Conservation (phyloP, 2,113 vertebrate genomes). For the Boleophthalmus pectinirostris region DNA sequence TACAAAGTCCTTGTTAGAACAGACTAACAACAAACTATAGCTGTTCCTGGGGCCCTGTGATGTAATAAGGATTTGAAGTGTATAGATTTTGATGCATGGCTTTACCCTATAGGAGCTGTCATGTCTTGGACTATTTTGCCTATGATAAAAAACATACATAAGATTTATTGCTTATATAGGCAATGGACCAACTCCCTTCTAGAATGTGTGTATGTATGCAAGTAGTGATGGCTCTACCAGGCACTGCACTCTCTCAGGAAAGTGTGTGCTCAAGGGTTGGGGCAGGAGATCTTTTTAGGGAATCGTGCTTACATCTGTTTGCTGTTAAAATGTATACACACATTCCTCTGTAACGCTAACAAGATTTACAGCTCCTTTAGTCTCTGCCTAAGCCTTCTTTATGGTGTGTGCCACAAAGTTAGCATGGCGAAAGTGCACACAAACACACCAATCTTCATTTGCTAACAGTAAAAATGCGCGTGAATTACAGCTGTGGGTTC, state of each 20-base stretch:
- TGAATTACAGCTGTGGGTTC: conserved; percentile 13
- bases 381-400: conserved; percentile 10
- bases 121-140: background rate
- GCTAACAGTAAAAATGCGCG: conserved; percentile 12
- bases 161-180: conserved; percentile 7
- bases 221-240: conserved; percentile 61
- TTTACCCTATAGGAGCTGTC: conserved; percentile 2
- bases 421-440: conserved; percentile 17
- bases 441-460: conserved; percentile 28
- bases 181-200: conserved; percentile 18
- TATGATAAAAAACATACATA: background rate
- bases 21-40: background rate
- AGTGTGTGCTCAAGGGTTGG: conserved; percentile 13
- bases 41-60: background rate
- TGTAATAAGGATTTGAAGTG: background rate
- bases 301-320: conserved; percentile 50
- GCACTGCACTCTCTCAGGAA: conserved; percentile 47
- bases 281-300: conserved; percentile 15
- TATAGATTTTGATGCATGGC: background rate
- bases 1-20: background rate
- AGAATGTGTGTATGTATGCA: background rate
- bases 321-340: conserved; percentile 35
- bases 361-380: conserved; percentile 11
- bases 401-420: conserved; percentile 1
- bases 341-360: conserved; percentile 1